Evolutionary conservation across 2,797 vertebrate species (phyloP).

Genomic region (Alca torda): DNA sequence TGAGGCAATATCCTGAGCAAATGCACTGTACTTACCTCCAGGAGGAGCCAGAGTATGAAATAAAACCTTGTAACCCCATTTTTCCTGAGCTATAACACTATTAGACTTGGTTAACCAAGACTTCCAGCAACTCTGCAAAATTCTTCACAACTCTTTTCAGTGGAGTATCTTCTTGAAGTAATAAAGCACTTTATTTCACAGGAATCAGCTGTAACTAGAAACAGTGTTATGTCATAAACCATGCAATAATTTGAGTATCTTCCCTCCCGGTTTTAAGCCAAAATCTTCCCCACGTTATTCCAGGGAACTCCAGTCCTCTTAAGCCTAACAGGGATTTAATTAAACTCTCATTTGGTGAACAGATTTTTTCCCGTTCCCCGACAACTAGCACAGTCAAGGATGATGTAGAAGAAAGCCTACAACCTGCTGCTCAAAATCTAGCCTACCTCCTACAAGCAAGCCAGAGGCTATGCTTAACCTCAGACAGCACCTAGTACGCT

Average conservation of each 20-base stretch:
- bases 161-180: not conserved
- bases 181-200: conserved; percentile 45
- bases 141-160: not conserved
- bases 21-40: conserved; percentile 6
- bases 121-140: not conserved
- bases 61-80: not conserved
- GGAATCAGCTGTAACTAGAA: conserved; percentile 19
- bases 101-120: not conserved
- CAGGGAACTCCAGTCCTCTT: not conserved
- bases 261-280: not conserved
- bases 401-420: fast-evolving
- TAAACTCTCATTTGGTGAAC: not conserved
- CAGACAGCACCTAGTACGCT: not conserved
- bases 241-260: not conserved
- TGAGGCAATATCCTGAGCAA: not conserved
- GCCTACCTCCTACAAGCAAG: not conserved
- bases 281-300: fast-evolving
- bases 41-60: not conserved
- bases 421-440: not conserved
- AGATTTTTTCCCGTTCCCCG: fast-evolving
- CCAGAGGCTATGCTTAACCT: not conserved
- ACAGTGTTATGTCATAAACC: not conserved
- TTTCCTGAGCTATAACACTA: not conserved
- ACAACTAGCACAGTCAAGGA: not conserved
- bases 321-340: not conserved